Evolutionary conservation across 2,888 invertebrate species (phyloP), one percentile per base, ranked within the genome.

Genomic region (Clanis bilineata): DNA sequence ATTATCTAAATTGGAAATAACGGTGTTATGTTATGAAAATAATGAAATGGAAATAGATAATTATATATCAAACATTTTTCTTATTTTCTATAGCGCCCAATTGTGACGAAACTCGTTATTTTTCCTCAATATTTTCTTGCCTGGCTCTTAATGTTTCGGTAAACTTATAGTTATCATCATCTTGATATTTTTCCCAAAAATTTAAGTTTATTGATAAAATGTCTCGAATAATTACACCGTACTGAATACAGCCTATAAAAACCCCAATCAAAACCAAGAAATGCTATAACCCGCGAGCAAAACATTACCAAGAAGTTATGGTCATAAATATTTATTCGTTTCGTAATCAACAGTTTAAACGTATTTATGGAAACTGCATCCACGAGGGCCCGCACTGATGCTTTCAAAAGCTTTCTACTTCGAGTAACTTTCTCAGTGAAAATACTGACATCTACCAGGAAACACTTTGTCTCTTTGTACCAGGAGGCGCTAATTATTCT

Each of bases 341-440:
- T 32, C 51, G 51, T 32, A 51, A 51, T 32, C 18, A 28, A 32
- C 51, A 32, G 12, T 23, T 15, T 57, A 44, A n/a, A 43, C 43
- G 15, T 18, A 57, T 57, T 57, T 43, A 5, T 32, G 43, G 25
- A n/a, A 58, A 45, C 10, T 18, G 41, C 18, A 23, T 44, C 45
- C 15, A 47, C 22, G 25, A 32, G 44, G 28, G 28, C 32, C 28
- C 51, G 51, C 32, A 28, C 18, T 32, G 28, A 4, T 51, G 59
- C 59, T 59, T 56, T 57, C 43, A 59, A 65, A 62, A 60, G 63
- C 64, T 66, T 62, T 65, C 61, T 58, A 59, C 51, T 62, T n/a
- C n/a, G 59, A 47, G 4, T 43, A 59, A 65, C 72, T 74, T 72
- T 72, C 72, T 70, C 65, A 60, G 61, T 59, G 75, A 75, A 74